phyloP scores from a whole-genome alignment of 2,113 vertebrate species.

The Nothoprocta perdicaria region DNA sequence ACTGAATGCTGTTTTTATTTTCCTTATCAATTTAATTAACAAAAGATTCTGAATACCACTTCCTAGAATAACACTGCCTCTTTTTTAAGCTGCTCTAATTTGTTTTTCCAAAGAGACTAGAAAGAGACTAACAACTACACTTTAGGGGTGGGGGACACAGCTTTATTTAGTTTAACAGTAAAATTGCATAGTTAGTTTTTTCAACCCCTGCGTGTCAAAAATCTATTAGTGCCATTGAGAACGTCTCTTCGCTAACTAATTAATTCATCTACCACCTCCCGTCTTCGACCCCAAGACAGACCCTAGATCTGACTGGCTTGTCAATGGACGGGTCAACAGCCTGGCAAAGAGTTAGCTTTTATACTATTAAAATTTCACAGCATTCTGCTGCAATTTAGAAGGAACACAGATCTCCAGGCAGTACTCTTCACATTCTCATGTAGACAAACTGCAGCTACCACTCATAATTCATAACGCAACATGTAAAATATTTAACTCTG shows the following conservation, averaged over 20 bases:
- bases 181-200: neutral
- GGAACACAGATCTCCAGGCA: neutral
- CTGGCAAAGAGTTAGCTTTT: fast-evolving
- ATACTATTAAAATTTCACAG: neutral
- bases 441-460: neutral
- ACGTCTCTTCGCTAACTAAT: neutral
- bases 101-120: neutral
- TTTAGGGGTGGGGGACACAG: neutral
- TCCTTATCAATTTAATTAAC: neutral
- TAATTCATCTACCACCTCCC: fast-evolving
- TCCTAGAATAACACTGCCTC: neutral
- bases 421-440: neutral
- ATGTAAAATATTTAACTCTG: fast-evolving
- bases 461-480: fast-evolving
- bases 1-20: neutral
- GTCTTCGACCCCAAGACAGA: fast-evolving
- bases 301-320: too few relatives aligned
- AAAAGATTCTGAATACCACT: neutral
- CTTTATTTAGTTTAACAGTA: neutral
- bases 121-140: neutral
- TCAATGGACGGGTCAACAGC: too few relatives aligned
- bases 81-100: neutral
- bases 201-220: neutral
- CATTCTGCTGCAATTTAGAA: neutral
- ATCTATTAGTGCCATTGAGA: neutral